These are phyloP conservation scores for Acridotheres tristis DNA, from an alignment of 2,797 vertebrate genomes.

Conservation along the genomic window DNA sequence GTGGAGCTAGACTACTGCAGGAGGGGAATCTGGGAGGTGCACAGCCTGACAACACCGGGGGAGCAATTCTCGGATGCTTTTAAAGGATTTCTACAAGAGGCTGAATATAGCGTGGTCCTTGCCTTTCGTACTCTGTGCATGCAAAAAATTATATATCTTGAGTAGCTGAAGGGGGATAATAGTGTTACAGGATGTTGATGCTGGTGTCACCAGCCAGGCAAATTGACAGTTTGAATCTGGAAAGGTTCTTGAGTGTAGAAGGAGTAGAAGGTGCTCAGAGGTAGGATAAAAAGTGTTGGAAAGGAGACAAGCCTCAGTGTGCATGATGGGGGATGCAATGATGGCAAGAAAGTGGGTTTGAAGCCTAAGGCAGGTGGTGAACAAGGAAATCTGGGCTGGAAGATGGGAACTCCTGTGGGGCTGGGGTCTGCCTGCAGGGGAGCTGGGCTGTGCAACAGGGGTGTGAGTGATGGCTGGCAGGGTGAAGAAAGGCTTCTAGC, in stretches of 20 bases:
- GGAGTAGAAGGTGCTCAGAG: neutral
- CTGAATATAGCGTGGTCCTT: neutral
- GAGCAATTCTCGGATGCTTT: neutral
- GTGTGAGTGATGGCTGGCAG: neutral
- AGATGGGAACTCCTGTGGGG: neutral
- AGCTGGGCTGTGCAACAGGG: neutral
- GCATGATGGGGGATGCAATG: neutral
- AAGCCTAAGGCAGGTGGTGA: neutral
- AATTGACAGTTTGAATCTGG: neutral
- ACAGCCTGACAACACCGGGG: rapidly evolving
- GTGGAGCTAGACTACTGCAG: neutral
- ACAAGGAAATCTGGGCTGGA: neutral
- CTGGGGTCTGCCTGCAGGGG: neutral
- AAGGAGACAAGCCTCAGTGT: neutral
- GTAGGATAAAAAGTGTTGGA: neutral
- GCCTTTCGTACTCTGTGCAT: neutral
- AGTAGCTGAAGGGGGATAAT: no score
- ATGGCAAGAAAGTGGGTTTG: neutral
- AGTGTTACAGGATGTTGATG: neutral
- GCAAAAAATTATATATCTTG: neutral
- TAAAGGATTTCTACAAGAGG: neutral
- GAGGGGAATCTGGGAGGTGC: neutral
- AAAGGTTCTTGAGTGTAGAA: neutral
- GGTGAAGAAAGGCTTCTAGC: neutral
- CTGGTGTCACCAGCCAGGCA: neutral